Evolutionary conservation across 2,797 vertebrate genomes (phyloP).

Genomic region (Heteromormyrus szaboi): DNA sequence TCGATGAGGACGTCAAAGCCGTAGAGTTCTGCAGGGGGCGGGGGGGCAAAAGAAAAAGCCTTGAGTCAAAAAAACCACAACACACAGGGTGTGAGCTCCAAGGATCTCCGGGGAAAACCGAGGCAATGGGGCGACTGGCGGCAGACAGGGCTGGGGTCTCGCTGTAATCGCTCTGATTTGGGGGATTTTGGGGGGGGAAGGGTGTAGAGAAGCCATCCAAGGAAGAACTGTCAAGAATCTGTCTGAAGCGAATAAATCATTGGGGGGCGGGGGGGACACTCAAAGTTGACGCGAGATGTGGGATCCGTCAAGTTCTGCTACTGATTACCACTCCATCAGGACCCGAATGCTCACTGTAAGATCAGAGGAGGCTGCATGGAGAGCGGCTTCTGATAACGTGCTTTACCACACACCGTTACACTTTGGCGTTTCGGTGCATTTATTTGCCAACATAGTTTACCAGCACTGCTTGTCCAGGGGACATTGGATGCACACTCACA

Average conservation of each 20-base stretch:
- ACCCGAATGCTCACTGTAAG: slow-evolving; percentile 41
- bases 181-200: background rate
- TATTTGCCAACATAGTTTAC: background rate
- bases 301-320: slow-evolving; percentile 40
- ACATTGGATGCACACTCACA: background rate
- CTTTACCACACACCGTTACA: slow-evolving; percentile 38
- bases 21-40: slow-evolving; percentile 76
- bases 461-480: background rate
- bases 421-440: slow-evolving; percentile 26
- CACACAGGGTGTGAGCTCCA: background rate
- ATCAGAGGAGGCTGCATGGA: slow-evolving; percentile 33
- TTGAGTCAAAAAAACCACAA: background rate
- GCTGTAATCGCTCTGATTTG: slow-evolving; percentile 3
- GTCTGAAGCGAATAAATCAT: slow-evolving; percentile 27
- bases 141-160: background rate
- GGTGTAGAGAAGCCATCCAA: background rate
- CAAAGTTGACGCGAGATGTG: slow-evolving; percentile 10
- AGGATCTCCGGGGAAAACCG: background rate
- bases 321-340: slow-evolving; percentile 57
- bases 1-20: slow-evolving; percentile 97
- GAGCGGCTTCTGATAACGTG: slow-evolving; percentile 47
- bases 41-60: background rate
- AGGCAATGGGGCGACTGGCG: background rate
- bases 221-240: slow-evolving; percentile 22
- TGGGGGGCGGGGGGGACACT: background rate